phyloP scores from a whole-genome alignment of 2,113 vertebrate genomes.

The Regulus satrapa region DNA sequence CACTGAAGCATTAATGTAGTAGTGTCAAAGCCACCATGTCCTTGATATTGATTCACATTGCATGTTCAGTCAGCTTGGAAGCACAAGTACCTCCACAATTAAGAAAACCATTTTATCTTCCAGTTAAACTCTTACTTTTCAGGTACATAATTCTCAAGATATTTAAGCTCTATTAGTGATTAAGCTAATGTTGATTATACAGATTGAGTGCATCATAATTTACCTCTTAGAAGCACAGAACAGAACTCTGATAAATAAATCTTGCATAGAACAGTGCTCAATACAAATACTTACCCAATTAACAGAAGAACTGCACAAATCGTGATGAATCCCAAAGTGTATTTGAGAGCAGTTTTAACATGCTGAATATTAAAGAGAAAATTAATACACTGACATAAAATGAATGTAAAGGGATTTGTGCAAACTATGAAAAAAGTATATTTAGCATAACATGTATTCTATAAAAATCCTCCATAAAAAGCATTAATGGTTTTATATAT shows the following conservation, averaged over 20 bases:
- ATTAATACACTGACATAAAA: background rate
- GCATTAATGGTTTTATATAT: background rate
- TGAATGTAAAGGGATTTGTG: background rate
- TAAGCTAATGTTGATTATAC: background rate
- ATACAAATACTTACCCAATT: constrained; percentile 88
- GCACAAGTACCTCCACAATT: background rate
- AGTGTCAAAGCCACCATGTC: background rate
- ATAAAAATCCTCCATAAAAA: background rate
- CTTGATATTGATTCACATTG: background rate
- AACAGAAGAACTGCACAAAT: constrained; percentile 88
- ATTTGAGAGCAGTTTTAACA: constrained; percentile 91
- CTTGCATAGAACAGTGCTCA: background rate
- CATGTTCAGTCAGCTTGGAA: background rate
- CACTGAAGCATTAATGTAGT: background rate
- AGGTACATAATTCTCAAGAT: background rate
- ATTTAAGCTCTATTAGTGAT: background rate
- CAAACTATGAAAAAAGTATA: background rate
- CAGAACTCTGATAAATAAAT: background rate
- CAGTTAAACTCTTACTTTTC: background rate
- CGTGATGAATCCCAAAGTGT: constrained; percentile 87
- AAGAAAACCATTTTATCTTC: background rate
- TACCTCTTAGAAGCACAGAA: background rate
- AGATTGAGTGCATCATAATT: background rate
- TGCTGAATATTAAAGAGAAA: constrained; percentile 79
- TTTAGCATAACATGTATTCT: background rate